Evolutionary conservation across 2,113 vertebrate species (phyloP).

Genomic region (Tauraco erythrolophus): DNA sequence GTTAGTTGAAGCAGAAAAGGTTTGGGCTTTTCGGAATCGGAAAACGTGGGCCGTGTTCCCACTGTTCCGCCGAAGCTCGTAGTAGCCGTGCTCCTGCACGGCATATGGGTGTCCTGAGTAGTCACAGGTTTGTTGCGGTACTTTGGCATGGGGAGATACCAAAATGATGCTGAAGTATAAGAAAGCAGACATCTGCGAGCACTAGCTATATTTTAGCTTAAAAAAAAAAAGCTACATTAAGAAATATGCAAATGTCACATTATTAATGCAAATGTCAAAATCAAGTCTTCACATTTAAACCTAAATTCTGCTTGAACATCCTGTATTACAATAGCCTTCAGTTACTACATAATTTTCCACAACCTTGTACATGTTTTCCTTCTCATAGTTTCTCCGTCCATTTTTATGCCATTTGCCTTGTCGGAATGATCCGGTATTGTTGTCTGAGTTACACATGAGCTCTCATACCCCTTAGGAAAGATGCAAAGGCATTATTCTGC

Average conservation of each 20-base stretch:
- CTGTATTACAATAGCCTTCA: not conserved
- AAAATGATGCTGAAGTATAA: not conserved
- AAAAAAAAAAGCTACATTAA: not conserved
- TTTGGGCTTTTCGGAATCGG: not conserved
- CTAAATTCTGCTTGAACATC: not conserved
- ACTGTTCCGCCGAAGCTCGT: rapidly evolving
- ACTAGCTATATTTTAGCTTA: not conserved
- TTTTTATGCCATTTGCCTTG: not conserved
- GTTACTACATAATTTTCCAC: not conserved
- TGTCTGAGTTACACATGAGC: not conserved
- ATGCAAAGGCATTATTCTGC: not conserved
- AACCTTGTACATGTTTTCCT: not conserved
- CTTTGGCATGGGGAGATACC: constrained; percentile 11
- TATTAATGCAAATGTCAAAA: not conserved
- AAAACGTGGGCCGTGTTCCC: not conserved
- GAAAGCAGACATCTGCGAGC: constrained; percentile 23
- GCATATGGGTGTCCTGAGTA: constrained; percentile 17
- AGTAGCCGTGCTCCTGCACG: not conserved
- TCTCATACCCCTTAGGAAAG: not conserved
- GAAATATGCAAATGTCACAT: not conserved
- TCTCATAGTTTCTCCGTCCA: not conserved
- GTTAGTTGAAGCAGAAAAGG: not conserved
- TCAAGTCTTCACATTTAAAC: not conserved
- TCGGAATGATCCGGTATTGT: not conserved
- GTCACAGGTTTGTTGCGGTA: not conserved